Percentiles rank a stretch among this genome's conserved stretches.
Conservation (phyloP, 2,888 invertebrate species). For the Ctenicera cuprea region DNA sequence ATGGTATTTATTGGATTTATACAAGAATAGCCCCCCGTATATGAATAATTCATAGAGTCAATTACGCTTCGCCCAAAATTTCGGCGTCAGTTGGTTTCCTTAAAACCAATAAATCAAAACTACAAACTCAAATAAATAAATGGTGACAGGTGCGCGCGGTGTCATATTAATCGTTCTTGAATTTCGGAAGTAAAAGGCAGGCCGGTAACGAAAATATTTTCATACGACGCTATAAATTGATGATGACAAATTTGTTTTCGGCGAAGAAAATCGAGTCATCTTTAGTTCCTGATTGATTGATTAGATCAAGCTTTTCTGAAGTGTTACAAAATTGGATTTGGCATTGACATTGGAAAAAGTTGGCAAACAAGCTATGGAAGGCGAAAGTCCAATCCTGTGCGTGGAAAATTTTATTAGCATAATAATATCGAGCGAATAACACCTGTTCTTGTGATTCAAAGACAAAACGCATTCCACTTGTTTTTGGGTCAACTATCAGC, state of each 20-base stretch:
- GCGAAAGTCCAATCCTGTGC: conserved; percentile 25
- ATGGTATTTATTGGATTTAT: neutral
- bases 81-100: conserved; percentile 22
- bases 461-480: conserved; percentile 29
- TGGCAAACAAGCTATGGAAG: neutral
- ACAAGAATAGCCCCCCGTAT: conserved; percentile 3
- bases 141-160: conserved; percentile 28
- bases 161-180: conserved; percentile 21
- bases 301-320: neutral
- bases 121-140: conserved; percentile 36
- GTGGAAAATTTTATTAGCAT: conserved; percentile 10
- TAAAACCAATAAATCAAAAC: conserved; percentile 33
- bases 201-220: conserved; percentile 19
- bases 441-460: conserved; percentile 23
- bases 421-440: conserved; percentile 17
- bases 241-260: neutral
- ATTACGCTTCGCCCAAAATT: conserved; percentile 17
- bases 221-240: neutral
- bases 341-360: neutral
- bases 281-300: conserved; percentile 2
- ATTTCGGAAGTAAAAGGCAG: conserved; percentile 26
- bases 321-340: neutral
- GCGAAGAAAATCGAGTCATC: neutral
- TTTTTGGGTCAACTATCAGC: conserved; percentile 28
- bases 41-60: conserved; percentile 23